A percentile compares a stretch with the other conserved stretches of the same genome.
These are phyloP conservation scores for Melipona beecheii DNA, from an alignment of 2,888 invertebrate genomes.

Conservation along the genomic window DNA sequence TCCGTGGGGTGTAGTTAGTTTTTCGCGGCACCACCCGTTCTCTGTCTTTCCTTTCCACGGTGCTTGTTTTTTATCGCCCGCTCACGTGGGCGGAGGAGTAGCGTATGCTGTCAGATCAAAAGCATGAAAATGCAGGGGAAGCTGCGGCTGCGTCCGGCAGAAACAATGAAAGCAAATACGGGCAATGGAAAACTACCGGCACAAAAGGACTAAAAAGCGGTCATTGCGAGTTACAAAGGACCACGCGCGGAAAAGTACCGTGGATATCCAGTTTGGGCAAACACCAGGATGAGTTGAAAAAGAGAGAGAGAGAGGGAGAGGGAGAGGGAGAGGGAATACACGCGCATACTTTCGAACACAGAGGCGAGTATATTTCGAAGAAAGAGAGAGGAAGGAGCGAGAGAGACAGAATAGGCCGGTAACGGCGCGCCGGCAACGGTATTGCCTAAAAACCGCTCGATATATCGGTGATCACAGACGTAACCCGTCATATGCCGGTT, in stretches of 20 bases:
- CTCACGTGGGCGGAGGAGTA: conserved; percentile 51
- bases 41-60: conserved; percentile 33
- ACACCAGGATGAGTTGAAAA: conserved; percentile 67
- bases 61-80: conserved; percentile 58
- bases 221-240: conserved; percentile 78
- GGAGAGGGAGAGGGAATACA: background rate
- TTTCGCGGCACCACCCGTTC: conserved; percentile 50
- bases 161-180: conserved; percentile 82
- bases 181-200: conserved; percentile 78
- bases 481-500: conserved; percentile 56
- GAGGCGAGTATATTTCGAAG: conserved; percentile 3
- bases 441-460: conserved; percentile 68
- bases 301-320: background rate
- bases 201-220: conserved; percentile 77
- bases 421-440: conserved; percentile 34
- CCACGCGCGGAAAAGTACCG: conserved; percentile 73
- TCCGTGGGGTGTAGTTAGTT: conserved; percentile 56
- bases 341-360: background rate
- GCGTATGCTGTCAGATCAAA: conserved; percentile 76
- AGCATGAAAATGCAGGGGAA: conserved; percentile 73
- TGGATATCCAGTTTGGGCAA: conserved; percentile 75
- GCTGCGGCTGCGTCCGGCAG: conserved; percentile 68
- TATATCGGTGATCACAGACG: conserved; percentile 63
- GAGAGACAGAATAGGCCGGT: background rate
- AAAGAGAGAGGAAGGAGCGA: background rate